Percentiles rank a stretch among this genome's conserved stretches.
These are phyloP conservation scores for Cettia cetti DNA, from an alignment of 2,113 vertebrate species.

Conservation along the genomic window DNA sequence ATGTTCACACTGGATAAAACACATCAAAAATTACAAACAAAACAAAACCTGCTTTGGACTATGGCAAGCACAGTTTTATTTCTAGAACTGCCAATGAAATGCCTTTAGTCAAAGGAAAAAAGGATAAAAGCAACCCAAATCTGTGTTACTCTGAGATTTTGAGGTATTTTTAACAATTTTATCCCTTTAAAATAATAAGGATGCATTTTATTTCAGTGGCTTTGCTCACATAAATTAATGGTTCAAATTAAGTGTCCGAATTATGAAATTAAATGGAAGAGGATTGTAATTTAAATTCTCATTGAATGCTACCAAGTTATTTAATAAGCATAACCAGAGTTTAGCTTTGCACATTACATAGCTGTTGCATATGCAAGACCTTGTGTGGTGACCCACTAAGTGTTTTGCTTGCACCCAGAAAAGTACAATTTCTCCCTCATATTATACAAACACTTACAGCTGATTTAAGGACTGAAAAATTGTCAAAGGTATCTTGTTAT, in stretches of 20 bases:
- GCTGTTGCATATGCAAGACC: background rate
- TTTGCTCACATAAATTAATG: background rate
- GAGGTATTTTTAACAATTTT: background rate
- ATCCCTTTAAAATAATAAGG: background rate
- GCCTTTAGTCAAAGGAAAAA: background rate
- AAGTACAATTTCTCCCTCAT: background rate
- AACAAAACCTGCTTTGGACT: background rate
- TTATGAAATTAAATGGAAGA: constrained; percentile 18
- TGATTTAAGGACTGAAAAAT: background rate
- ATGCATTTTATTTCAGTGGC: background rate
- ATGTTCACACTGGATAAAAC: background rate
- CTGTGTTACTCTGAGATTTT: background rate
- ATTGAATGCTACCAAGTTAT: background rate
- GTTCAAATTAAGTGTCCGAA: constrained; percentile 14
- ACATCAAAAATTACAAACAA: background rate
- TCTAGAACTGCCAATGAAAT: background rate
- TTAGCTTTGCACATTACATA: background rate
- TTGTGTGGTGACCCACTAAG: background rate
- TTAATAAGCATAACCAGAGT: background rate
- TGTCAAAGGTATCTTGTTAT: background rate
- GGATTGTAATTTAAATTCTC: background rate
- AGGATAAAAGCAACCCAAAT: background rate
- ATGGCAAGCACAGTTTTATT: background rate
- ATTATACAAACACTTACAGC: background rate
- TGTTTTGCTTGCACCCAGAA: background rate